phyloP scores from a whole-genome alignment of 2,797 vertebrate species.

The Onychomys torridus region DNA sequence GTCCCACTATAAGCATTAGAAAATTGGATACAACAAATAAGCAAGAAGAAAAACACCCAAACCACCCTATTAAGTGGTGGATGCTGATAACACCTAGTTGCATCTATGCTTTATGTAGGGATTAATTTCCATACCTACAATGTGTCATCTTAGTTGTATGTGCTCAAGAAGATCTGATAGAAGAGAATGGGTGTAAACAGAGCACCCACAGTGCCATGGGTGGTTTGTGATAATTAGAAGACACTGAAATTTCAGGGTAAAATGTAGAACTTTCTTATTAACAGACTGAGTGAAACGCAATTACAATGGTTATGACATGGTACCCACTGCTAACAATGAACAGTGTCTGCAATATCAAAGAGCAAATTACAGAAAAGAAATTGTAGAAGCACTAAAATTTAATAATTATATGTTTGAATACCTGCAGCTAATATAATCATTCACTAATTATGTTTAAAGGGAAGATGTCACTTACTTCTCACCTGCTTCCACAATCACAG shows the following conservation, averaged over 20 bases:
- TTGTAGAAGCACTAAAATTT: neutral
- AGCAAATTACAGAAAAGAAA: neutral
- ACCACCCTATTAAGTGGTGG: neutral
- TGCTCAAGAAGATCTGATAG: neutral
- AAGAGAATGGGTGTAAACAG: neutral
- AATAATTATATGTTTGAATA: neutral
- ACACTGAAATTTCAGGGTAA: neutral
- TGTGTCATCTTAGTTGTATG: neutral
- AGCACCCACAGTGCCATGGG: neutral
- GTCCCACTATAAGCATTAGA: neutral
- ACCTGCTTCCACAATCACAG: neutral
- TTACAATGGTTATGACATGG: neutral
- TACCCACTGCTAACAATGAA: neutral
- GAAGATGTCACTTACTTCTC: too few species aligned
- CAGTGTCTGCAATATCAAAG: neutral
- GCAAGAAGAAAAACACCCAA: neutral
- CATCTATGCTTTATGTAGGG: neutral
- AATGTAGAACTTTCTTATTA: neutral
- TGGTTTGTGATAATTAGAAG: neutral
- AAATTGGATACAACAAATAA: neutral
- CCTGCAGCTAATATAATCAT: neutral
- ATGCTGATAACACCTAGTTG: neutral
- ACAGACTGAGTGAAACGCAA: neutral
- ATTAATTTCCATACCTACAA: neutral
- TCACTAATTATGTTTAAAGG: neutral